Percentiles rank a stretch among this genome's conserved stretches.
Conservation (phyloP, 2,888 invertebrate genomes). For the Tenthredo livida region DNA sequence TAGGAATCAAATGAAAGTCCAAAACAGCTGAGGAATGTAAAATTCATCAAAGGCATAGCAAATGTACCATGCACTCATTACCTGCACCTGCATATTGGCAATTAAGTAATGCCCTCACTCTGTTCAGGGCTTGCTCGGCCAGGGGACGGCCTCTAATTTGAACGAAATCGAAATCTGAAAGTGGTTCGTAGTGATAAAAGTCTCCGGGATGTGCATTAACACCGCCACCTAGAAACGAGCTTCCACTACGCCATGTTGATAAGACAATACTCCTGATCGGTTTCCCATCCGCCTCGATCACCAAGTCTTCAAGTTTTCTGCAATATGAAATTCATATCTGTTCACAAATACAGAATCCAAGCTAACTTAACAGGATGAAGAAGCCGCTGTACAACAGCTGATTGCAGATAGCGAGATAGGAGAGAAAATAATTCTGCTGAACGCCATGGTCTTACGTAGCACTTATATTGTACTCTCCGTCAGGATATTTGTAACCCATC, state of each 20-base stretch:
- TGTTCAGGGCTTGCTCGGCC: conserved; percentile 84
- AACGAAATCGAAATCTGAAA: conserved; percentile 89
- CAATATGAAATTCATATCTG: neutral
- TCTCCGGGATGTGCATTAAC: conserved; percentile 91
- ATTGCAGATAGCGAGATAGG: neutral
- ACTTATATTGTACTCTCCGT: conserved; percentile 79
- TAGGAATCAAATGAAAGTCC: no score
- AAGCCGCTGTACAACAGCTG: neutral
- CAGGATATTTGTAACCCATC: conserved; percentile 82
- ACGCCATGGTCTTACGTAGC: conserved; percentile 75
- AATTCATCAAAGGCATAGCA: neutral
- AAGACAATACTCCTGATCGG: conserved; percentile 89
- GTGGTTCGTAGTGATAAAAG: conserved; percentile 94
- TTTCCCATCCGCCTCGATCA: conserved; percentile 85
- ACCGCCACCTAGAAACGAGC: conserved; percentile 93
- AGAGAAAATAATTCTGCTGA: neutral
- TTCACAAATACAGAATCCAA: no score
- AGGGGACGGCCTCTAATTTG: conserved; percentile 89
- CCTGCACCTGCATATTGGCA: conserved; percentile 88
- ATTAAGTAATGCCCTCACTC: conserved; percentile 86
- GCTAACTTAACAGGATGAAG: neutral
- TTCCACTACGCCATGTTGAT: conserved; percentile 94
- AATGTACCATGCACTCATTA: conserved; percentile 61
- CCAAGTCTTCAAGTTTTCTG: conserved; percentile 84
- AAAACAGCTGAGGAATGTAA: neutral